Evolutionary conservation across 2,113 vertebrate species (phyloP).

Genomic region (Rafetus swinhoei): DNA sequence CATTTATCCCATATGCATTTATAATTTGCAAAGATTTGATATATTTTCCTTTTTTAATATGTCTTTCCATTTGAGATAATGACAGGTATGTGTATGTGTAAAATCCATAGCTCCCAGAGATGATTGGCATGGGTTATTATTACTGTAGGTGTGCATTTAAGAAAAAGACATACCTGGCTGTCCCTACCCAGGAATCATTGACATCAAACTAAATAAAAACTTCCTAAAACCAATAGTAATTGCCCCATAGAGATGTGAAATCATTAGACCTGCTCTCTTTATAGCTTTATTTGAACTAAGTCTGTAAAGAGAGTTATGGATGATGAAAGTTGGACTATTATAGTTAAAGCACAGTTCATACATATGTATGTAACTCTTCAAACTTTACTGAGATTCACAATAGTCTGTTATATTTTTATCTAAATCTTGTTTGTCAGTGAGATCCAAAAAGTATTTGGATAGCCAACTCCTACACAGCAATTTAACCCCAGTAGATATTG

Average conservation of each 20-base stretch:
- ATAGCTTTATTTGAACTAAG: background rate
- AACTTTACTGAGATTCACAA: background rate
- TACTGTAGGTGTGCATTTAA: background rate
- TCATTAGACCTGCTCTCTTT: background rate
- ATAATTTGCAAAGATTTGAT: background rate
- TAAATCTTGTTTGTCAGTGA: background rate
- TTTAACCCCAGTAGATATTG: background rate
- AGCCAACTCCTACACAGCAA: background rate
- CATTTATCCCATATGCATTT: background rate
- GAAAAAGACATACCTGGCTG: background rate
- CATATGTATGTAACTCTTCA: background rate
- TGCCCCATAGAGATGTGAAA: background rate
- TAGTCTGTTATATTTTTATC: background rate
- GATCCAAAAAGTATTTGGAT: background rate
- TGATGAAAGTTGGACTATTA: background rate
- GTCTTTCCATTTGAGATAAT: background rate
- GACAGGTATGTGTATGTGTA: background rate
- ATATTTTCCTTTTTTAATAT: conserved; percentile 8
- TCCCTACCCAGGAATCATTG: background rate
- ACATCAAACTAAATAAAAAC: background rate
- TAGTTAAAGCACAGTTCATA: background rate
- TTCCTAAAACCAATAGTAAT: background rate
- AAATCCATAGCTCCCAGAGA: background rate
- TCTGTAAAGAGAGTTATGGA: background rate
- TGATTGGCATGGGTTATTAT: background rate